Evolutionary conservation across 2,797 vertebrate species (phyloP), one percentile per base, ranked within the genome.

Genomic region (Melanotaenia maccullochi): DNA sequence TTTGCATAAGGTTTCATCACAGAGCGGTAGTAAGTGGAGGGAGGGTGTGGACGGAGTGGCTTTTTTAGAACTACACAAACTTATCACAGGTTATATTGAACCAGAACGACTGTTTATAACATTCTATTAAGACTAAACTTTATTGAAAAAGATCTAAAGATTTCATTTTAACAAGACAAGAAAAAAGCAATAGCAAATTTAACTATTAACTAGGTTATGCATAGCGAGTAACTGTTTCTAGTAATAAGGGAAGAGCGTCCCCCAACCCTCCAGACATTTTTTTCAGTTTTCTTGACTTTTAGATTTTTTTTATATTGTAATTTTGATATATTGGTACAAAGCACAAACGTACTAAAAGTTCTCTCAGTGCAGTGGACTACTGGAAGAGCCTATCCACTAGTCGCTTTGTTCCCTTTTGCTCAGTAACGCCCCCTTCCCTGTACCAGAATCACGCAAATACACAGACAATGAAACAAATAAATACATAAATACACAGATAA

Each of bases 121-220:
- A 95, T 99, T 99, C 97, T 97, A 98, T 97, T 98, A 98, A 98
- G 98, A 99, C 97, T 99, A 99, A 99, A 99, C 96, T 99, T 97
- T 98, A 98, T 99, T 99, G 97, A 99, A 99, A 96, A 96, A 96
- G 95, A 96, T 94, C 95, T 95, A 94, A 99, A 99, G 97, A 96
- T 97, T 98, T 97, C 90, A 96, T 96, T 98, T 96, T 97, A 99
- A 99, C 98, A 99, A 99, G 97, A 99, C 98, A 98, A 98, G 97
- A 99, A 99, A 95, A 96, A 99, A 99, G 97, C 98, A 98, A 99
- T 97, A 99, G 97, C 97, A 99, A 99, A 99, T 99, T 97, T 95
- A 99, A 99, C 98, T 99, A 99, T 97, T 97, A 98, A 97, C 97
- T 99, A 99, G 97, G 96, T 99, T 99, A 99, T 99, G 98, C 98